Evolutionary conservation across 2,113 vertebrate genomes (phyloP).

Genomic region (Sitta europaea): DNA sequence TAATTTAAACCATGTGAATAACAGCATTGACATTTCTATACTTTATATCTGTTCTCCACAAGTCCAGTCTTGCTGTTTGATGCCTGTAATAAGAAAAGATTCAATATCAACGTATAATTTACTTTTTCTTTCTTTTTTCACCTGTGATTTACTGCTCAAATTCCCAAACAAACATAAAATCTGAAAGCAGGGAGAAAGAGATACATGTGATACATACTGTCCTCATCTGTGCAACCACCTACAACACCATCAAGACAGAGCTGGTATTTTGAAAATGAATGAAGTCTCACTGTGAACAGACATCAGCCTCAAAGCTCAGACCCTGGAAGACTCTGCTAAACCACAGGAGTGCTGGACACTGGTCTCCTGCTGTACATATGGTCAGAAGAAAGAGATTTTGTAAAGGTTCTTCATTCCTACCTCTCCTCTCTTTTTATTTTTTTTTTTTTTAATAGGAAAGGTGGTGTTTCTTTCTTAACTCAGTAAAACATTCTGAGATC

Average conservation of each 20-base stretch:
- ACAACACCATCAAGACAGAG: neutral
- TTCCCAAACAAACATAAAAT: neutral
- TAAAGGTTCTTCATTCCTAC: neutral
- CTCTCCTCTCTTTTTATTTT: neutral
- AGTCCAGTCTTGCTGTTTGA: neutral
- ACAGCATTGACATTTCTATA: neutral
- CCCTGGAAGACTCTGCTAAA: neutral
- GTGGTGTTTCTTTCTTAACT: constrained; percentile 6
- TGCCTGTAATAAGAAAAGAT: neutral
- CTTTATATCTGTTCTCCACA: neutral
- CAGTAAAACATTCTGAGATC: constrained; percentile 24
- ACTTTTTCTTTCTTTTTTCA: neutral
- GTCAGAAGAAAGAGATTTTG: neutral
- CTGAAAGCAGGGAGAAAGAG: neutral
- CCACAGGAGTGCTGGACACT: neutral
- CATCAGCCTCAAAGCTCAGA: neutral
- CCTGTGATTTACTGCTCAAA: neutral
- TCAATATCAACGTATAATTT: neutral
- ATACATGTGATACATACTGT: neutral
- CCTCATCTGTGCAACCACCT: neutral
- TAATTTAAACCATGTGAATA: neutral
- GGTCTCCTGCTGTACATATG: neutral
- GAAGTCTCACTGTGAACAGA: neutral
- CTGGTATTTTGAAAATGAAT: neutral
- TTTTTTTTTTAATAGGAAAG: neutral